Base-by-base conservation (phyloP, 2,113 vertebrate genomes). In the Tichodroma muraria region DNA sequence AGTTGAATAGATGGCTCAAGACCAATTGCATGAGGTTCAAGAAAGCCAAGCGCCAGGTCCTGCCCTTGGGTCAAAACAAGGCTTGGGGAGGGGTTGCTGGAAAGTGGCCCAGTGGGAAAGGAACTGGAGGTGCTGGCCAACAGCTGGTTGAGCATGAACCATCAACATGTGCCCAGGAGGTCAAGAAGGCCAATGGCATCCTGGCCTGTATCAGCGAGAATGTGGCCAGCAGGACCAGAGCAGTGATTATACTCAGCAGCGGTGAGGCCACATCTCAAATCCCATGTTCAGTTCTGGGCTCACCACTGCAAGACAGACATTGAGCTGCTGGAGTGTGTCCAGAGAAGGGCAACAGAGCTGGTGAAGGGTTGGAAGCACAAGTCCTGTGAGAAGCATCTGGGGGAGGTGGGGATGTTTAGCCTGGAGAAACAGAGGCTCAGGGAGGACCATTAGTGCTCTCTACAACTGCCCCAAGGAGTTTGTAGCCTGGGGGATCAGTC, bases 1-100 rank as follows among this genome's bases (percentile, higher is more conserved):
- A 52, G 21, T 4, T 35, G 28, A 31, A 60, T 40, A 38, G 22
- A 9, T 73, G 30, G 35, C 45, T 45, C 0, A 0, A 85, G 21
- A 30, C 16, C 30, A 72, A 31, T 3, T 47, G 7, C 12, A 28
- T 73, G 38, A 47, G 25, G n/a, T 45, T 68, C 30, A 75, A 27
- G 12, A 47, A 60, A 27, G 28, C 30, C 45, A 54, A 40, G 38
- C 7, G 17, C 12, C 5, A 4, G 15, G 25, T 66, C 22, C 22
- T 33, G 27, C 31, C 11, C n/a, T 16, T 47, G 15, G 25, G 10
- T 54, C 53, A 49, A 52, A 85, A 37, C 9, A 17, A 42, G 45
- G 4, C 38, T 9, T 31, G 30, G 53, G 18, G 11, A 31, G 12
- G 22, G 65, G 52, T 13, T 37, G 20, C 21, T 79, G 53, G 21